These are phyloP conservation scores for Arrhamphus sclerolepis DNA, from an alignment of 2,797 vertebrate species.

Conservation along the genomic window DNA sequence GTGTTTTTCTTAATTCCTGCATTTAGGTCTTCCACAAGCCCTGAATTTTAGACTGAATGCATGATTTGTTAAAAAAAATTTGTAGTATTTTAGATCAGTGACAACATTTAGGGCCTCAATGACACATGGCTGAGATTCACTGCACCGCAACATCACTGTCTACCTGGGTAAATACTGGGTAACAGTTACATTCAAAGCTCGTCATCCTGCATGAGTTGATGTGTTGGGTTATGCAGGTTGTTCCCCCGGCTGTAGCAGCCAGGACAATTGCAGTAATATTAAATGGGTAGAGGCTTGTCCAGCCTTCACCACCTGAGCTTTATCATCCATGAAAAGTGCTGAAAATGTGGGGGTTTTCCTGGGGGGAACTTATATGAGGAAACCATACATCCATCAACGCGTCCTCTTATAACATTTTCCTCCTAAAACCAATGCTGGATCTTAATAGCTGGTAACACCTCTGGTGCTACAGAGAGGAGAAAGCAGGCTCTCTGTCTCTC, in stretches of 20 bases:
- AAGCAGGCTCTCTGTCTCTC: constrained; percentile 41
- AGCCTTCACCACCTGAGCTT: constrained; percentile 62
- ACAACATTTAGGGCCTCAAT: constrained; percentile 18
- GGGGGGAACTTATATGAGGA: constrained; percentile 20
- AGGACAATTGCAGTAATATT: constrained; percentile 70
- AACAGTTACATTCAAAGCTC: constrained; percentile 48
- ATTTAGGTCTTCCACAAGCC: too few species aligned
- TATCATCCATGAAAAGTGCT: constrained; percentile 69
- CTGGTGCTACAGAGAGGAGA: constrained; percentile 48
- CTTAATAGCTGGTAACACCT: constrained; percentile 71
- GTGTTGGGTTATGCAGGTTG: constrained; percentile 59
- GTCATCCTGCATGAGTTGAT: constrained; percentile 59
- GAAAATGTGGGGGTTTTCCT: constrained; percentile 52
- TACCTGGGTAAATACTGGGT: constrained; percentile 48
- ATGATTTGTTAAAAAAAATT: not conserved
- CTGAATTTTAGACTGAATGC: not conserved
- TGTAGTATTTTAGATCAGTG: constrained; percentile 17
- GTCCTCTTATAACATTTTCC: constrained; percentile 35
- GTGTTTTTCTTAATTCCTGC: too few species aligned
- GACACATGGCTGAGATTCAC: constrained; percentile 19
- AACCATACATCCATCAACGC: constrained; percentile 64
- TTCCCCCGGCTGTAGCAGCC: constrained; percentile 36
- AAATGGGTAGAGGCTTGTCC: constrained; percentile 37
- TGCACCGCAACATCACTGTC: constrained; percentile 36
- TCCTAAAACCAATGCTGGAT: constrained; percentile 58